Evolutionary conservation across 2,113 vertebrate species (phyloP).

Genomic region (Budorcas taxicolor): DNA sequence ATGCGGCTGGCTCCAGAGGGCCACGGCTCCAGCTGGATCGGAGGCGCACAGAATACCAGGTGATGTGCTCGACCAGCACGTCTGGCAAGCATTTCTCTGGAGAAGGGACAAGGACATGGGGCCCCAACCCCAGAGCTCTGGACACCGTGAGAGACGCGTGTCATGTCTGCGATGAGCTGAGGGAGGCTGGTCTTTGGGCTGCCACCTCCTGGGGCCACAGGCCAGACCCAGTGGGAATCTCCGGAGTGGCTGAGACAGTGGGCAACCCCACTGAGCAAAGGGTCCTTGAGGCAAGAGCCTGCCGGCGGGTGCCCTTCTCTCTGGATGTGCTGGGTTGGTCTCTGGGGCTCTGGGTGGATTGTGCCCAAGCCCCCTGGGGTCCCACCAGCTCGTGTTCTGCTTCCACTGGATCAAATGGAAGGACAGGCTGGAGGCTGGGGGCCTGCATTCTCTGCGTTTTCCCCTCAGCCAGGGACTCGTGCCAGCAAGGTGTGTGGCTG

Average conservation of each 20-base stretch:
- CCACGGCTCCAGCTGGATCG: background rate
- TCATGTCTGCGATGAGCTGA: background rate
- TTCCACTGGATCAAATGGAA: background rate
- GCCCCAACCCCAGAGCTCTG: background rate
- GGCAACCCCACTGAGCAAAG: background rate
- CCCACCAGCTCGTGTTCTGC: background rate
- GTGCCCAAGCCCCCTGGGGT: accelerated
- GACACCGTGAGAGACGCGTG: accelerated
- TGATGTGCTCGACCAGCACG: background rate
- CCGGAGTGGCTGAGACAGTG: accelerated
- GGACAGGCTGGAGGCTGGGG: background rate
- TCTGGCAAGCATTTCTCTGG: background rate
- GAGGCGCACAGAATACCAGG: background rate
- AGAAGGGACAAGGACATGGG: background rate
- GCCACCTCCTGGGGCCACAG: background rate
- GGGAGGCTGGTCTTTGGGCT: background rate
- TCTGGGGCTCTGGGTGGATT: too few relatives aligned
- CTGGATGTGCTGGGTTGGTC: background rate
- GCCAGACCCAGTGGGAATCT: background rate
- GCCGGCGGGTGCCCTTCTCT: background rate
- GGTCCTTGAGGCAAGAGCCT: background rate
- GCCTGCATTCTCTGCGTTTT: background rate
- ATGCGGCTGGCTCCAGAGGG: accelerated
- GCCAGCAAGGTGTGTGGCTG: background rate
- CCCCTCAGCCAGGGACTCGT: accelerated